These are phyloP conservation scores for Ellobius talpinus DNA, from an alignment of 2,113 vertebrate species.

Conservation along the genomic window DNA sequence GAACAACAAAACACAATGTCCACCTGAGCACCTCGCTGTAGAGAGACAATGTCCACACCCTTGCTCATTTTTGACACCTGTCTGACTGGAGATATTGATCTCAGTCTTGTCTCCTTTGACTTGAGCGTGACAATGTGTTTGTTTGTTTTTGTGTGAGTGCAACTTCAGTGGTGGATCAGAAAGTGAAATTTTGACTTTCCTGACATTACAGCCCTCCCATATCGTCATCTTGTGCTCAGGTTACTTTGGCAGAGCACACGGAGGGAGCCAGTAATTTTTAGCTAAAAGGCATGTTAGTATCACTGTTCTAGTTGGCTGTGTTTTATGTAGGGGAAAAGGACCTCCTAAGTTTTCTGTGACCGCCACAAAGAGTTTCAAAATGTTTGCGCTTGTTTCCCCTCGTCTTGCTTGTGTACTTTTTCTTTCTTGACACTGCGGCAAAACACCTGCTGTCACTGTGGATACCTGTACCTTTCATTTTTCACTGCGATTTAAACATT, in stretches of 20 bases:
- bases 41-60: background rate
- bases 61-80: background rate
- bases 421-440: background rate
- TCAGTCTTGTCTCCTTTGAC: background rate
- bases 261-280: background rate
- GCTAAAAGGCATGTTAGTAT: background rate
- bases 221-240: background rate
- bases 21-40: background rate
- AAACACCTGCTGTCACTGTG: background rate
- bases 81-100: background rate
- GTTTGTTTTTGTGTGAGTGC: background rate
- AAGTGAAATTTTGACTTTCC: background rate
- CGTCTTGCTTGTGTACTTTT: background rate
- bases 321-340: background rate
- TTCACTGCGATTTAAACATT: background rate
- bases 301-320: background rate
- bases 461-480: background rate
- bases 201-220: background rate
- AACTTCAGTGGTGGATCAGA: constrained; percentile 20
- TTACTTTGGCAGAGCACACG: background rate
- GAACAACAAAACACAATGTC: background rate
- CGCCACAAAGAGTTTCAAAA: background rate
- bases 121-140: background rate
- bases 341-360: background rate
- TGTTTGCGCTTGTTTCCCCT: background rate